These are phyloP conservation scores for Cynodonichthys magdalenae DNA, from an alignment of 2,797 vertebrate species.

Conservation along the genomic window DNA sequence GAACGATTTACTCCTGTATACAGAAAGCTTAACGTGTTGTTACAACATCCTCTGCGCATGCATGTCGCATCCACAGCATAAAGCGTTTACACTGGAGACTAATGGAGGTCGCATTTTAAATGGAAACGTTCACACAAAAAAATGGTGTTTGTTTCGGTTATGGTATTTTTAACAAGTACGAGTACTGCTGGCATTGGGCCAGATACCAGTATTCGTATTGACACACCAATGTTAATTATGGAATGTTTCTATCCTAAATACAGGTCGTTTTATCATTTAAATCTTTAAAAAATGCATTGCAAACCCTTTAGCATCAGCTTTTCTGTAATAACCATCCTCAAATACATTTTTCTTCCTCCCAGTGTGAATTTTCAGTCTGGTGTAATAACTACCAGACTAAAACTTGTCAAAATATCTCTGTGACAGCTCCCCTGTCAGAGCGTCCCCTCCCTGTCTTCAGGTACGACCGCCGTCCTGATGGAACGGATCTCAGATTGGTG, in stretches of 20 bases:
- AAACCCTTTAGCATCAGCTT: background rate
- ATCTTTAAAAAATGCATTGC: background rate
- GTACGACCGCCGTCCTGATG: conserved; percentile 28
- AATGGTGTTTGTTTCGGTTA: no score
- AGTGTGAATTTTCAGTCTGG: background rate
- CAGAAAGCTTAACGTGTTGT: no score
- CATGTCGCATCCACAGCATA: no score
- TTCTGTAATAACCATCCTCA: background rate
- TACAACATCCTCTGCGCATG: no score
- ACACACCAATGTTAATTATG: background rate
- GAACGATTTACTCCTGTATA: no score
- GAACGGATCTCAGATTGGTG: conserved; percentile 31
- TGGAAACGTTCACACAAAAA: no score
- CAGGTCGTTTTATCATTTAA: background rate
- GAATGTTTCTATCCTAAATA: background rate
- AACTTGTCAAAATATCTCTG: conserved; percentile 32
- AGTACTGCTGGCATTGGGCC: no score
- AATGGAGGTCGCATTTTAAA: no score
- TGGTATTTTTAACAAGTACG: no score
- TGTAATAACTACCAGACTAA: conserved; percentile 17
- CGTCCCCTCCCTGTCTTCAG: conserved; percentile 24
- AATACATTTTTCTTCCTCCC: background rate
- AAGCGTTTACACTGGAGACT: no score
- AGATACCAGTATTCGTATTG: no score
- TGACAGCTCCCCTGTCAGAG: conserved; percentile 23